A percentile compares a stretch with the other conserved stretches of the same genome.
phyloP scores from a whole-genome alignment of 2,888 invertebrate genomes.

The Metallyticus violacea region DNA sequence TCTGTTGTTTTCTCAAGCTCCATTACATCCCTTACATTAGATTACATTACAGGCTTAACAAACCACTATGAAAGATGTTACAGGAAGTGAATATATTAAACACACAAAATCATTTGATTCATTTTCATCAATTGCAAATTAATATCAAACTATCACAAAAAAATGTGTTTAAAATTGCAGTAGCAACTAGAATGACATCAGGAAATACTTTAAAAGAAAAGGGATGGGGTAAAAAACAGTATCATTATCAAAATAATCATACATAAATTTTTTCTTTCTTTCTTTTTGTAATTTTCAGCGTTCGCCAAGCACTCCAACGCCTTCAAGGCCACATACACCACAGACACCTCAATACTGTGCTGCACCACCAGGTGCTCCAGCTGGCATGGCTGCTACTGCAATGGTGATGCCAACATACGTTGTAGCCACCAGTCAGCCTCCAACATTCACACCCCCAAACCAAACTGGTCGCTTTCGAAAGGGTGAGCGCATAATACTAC shows the following conservation, averaged over 20 bases:
- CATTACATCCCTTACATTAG: too few species aligned
- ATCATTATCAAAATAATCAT: not conserved
- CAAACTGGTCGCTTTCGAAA: conserved; percentile 48
- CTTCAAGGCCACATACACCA: conserved; percentile 77
- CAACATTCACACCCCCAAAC: conserved; percentile 41
- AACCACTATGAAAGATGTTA: too few species aligned
- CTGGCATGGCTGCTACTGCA: conserved; percentile 49
- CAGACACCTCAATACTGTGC: conserved; percentile 68
- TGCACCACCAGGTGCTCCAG: conserved; percentile 39
- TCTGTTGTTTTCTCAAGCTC: too few species aligned
- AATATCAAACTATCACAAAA: not conserved
- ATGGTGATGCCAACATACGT: conserved; percentile 43
- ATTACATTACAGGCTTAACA: too few species aligned
- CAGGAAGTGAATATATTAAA: too few species aligned
- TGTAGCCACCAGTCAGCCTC: conserved; percentile 41
- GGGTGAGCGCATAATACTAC: conserved; percentile 21
- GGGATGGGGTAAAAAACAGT: not conserved
- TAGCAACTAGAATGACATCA: not conserved
- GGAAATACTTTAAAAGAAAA: not conserved
- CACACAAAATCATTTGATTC: too few species aligned
- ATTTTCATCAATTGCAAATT: too few species aligned
- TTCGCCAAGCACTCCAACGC: conserved; percentile 64
- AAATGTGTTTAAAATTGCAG: not conserved
- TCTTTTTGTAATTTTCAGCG: conserved; percentile 43
- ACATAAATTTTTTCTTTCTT: not conserved